phyloP scores from a whole-genome alignment of 2,888 invertebrate species.

The Polydrusus cervinus region DNA sequence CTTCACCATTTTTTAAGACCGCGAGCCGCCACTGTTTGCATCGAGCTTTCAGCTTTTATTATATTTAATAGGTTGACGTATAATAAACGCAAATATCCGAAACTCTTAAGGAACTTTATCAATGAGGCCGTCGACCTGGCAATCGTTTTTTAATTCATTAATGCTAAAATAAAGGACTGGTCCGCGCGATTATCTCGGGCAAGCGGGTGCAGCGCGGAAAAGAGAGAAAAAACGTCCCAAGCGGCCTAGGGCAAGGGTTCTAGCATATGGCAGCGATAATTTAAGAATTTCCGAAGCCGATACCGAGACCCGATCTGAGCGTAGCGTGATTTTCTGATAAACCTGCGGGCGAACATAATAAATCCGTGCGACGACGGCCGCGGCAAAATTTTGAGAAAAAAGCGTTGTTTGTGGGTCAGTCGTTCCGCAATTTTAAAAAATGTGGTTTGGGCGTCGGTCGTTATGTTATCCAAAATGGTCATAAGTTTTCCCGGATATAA shows the following conservation, averaged over 20 bases:
- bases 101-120: constrained; percentile 24
- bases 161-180: constrained; percentile 46
- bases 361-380: constrained; percentile 39
- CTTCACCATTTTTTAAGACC: too few species aligned
- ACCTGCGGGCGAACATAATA: constrained; percentile 54
- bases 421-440: constrained; percentile 33
- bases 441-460: constrained; percentile 8
- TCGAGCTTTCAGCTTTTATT: background rate
- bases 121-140: constrained; percentile 20
- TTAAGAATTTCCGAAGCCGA: constrained; percentile 54
- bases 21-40: too few species aligned
- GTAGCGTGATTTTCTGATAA: constrained; percentile 52
- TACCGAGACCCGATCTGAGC: constrained; percentile 50
- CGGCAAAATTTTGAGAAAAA: constrained; percentile 33
- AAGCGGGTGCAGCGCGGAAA: constrained; percentile 30
- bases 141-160: constrained; percentile 48
- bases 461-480: background rate
- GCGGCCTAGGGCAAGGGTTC: constrained; percentile 44
- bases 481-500: background rate
- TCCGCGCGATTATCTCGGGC: constrained; percentile 40
- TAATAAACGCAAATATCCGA: constrained; percentile 14
- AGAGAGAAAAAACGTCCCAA: constrained; percentile 31
- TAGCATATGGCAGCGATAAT: constrained; percentile 55
- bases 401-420: constrained; percentile 33
- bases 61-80: background rate